A percentile compares a stretch with the other conserved stretches of the same genome.
Evolutionary conservation across 2,797 vertebrate species (phyloP).

Genomic region (Cirrhinus molitorella): DNA sequence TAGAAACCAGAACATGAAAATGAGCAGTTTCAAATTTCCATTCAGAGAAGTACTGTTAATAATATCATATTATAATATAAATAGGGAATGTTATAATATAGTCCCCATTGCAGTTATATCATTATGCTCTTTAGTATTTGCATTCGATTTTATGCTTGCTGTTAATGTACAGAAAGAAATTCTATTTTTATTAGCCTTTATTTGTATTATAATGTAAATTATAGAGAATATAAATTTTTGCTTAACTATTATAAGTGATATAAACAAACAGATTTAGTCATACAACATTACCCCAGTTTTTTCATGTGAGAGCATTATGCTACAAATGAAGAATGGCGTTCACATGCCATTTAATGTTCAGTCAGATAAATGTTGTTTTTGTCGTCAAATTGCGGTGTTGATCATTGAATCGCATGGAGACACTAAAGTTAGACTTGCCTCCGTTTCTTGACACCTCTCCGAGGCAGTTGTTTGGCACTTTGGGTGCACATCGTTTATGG

Average conservation of each 20-base stretch:
- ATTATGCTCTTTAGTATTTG: background rate
- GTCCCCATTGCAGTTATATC: background rate
- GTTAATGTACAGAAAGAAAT: background rate
- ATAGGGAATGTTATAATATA: background rate
- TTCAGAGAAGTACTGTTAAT: conserved; percentile 14
- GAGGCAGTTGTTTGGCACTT: conserved; percentile 97
- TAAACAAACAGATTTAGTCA: conserved; percentile 10
- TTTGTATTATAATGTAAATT: background rate
- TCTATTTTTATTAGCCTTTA: background rate
- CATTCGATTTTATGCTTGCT: background rate
- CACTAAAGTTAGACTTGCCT: conserved; percentile 78
- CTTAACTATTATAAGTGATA: conserved; percentile 1
- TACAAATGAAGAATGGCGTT: too few species aligned
- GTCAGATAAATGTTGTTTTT: conserved; percentile 57
- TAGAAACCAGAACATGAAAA: conserved; percentile 26
- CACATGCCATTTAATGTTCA: conserved; percentile 20
- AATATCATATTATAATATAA: conserved; percentile 9
- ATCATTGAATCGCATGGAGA: conserved; percentile 48
- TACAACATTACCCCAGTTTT: background rate
- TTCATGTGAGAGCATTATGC: background rate
- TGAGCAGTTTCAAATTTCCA: background rate
- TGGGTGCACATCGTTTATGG: conserved; percentile 95
- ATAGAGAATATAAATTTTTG: background rate
- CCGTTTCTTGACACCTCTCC: conserved; percentile 94
- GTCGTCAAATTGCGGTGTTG: conserved; percentile 48